These are phyloP conservation scores for Aepyceros melampus DNA, from an alignment of 2,113 vertebrate genomes.

Conservation along the genomic window DNA sequence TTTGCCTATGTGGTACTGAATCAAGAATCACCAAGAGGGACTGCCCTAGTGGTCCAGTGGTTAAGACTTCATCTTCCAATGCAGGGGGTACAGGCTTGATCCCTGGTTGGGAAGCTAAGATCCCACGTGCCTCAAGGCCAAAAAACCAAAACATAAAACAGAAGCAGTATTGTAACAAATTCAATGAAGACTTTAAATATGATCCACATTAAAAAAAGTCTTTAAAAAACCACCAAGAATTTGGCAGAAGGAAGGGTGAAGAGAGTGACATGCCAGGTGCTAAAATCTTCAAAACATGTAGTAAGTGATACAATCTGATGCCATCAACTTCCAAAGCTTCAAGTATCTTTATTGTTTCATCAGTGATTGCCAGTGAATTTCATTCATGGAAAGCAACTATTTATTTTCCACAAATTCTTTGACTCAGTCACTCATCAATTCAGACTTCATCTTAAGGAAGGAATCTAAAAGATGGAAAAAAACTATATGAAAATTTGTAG, in stretches of 20 bases:
- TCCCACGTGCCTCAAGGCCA: neutral
- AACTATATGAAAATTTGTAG: neutral
- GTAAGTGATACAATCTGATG: neutral
- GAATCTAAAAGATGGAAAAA: neutral
- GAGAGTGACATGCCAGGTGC: neutral
- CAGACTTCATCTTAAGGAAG: neutral
- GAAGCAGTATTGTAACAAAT: neutral
- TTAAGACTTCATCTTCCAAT: neutral
- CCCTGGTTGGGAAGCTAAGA: neutral
- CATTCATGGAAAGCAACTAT: slow-evolving; percentile 18
- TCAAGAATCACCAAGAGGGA: slow-evolving; percentile 2
- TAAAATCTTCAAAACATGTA: neutral
- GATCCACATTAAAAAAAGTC: neutral
- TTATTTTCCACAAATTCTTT: slow-evolving; percentile 12
- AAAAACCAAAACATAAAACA: neutral
- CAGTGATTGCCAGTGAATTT: neutral
- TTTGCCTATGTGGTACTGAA: neutral
- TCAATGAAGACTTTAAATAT: neutral
- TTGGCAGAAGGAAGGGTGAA: neutral
- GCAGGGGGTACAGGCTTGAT: neutral
- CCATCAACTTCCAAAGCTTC: neutral
- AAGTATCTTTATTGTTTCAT: neutral
- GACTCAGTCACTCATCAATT: neutral
- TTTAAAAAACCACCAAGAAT: neutral
- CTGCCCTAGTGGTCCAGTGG: neutral